A percentile compares a stretch with the other conserved stretches of the same genome.
phyloP scores from a whole-genome alignment of 2,888 invertebrate species.

The Myopa testacea region DNA sequence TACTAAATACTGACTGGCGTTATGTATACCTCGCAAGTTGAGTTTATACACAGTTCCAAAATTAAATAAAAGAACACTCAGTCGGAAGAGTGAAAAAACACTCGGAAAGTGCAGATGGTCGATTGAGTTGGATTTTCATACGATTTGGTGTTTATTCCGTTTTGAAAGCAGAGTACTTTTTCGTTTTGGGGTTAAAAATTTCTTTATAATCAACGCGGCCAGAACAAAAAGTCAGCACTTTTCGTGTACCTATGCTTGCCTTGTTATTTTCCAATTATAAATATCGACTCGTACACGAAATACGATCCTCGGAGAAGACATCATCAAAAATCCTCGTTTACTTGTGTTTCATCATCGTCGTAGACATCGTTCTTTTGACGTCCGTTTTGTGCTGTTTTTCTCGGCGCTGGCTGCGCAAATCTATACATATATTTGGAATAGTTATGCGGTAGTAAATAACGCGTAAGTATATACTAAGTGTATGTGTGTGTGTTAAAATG shows the following conservation, averaged over 20 bases:
- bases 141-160: neutral
- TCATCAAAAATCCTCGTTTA: neutral
- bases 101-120: slow-evolving; percentile 23
- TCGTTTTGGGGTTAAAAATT: neutral
- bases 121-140: neutral
- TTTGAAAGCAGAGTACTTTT: neutral
- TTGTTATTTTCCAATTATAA: neutral
- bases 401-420: slow-evolving; percentile 14
- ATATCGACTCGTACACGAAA: neutral
- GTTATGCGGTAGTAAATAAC: slow-evolving; percentile 24
- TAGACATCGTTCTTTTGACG: neutral
- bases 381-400: slow-evolving; percentile 10
- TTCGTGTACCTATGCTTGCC: neutral
- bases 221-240: slow-evolving; percentile 5
- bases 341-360: neutral
- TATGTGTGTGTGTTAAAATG: neutral
- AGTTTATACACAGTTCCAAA: slow-evolving; percentile 29
- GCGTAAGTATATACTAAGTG: slow-evolving; percentile 24
- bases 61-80: slow-evolving; percentile 37
- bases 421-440: slow-evolving; percentile 20
- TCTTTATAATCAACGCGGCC: neutral
- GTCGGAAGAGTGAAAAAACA: neutral
- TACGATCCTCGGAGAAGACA: slow-evolving; percentile 8
- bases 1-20: slow-evolving; percentile 44
- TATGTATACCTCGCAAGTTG: slow-evolving; percentile 34